Percentiles rank a stretch among this genome's conserved stretches.
Evolutionary conservation across 2,113 vertebrate genomes (phyloP).

Genomic region (Perca fluviatilis): DNA sequence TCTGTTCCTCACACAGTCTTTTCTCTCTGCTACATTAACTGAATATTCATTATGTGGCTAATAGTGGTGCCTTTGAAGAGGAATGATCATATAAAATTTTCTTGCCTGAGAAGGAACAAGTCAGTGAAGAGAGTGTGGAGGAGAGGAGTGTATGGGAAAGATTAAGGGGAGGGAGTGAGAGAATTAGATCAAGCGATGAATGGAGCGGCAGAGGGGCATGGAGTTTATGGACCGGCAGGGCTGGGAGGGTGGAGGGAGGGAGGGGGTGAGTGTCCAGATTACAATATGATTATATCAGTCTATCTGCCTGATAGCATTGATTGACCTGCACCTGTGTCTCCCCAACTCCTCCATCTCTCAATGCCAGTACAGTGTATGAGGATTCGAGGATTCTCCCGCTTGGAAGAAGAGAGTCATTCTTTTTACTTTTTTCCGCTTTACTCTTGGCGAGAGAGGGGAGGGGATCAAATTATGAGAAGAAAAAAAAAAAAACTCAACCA

Average conservation of each 20-base stretch:
- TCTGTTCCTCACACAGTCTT: conserved; percentile 46
- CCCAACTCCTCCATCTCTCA: conserved; percentile 23
- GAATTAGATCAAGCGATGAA: conserved; percentile 69
- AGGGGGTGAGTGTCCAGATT: conserved; percentile 65
- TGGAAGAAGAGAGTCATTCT: conserved; percentile 34
- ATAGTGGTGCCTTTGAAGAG: conserved; percentile 79
- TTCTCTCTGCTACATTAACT: conserved; percentile 73
- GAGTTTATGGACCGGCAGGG: conserved; percentile 60
- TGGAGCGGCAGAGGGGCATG: conserved; percentile 46
- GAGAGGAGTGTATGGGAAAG: conserved; percentile 48
- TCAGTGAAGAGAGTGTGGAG: conserved; percentile 46
- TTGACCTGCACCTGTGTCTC: conserved; percentile 70
- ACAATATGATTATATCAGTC: conserved; percentile 76
- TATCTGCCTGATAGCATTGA: conserved; percentile 67
- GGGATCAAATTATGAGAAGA: conserved; percentile 57
- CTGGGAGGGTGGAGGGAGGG: background rate
- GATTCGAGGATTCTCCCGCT: background rate
- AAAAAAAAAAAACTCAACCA: conserved; percentile 52
- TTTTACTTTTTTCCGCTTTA: conserved; percentile 3
- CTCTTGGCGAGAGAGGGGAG: conserved; percentile 45
- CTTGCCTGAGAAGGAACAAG: conserved; percentile 69
- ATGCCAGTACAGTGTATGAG: conserved; percentile 12
- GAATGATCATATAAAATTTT: conserved; percentile 81
- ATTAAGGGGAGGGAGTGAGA: conserved; percentile 66
- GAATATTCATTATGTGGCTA: conserved; percentile 82